Conservation (phyloP, 2,797 vertebrate species). For the Chelon auratus region DNA sequence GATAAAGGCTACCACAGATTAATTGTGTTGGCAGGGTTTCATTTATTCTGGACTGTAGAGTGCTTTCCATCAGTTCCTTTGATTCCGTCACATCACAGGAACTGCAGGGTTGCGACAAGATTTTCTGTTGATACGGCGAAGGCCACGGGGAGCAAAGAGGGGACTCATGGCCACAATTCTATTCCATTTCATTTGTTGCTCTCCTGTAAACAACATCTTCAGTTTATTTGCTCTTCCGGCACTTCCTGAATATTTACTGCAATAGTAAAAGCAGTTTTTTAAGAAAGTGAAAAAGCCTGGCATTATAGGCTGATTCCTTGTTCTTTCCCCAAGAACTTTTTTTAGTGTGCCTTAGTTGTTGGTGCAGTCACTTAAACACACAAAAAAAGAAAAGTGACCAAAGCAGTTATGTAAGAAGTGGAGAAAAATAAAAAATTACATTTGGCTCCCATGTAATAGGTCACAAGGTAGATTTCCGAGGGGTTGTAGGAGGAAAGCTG, state of each 20-base stretch:
- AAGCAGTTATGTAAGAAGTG: background rate
- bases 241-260: background rate
- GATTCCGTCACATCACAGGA: background rate
- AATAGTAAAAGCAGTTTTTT: background rate
- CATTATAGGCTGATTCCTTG: background rate
- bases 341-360: background rate
- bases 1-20: conserved; percentile 1
- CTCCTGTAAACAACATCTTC: background rate
- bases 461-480: too few relatives aligned
- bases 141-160: background rate
- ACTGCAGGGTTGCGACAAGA: background rate
- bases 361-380: too few relatives aligned
- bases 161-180: background rate
- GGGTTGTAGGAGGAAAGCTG: too few relatives aligned
- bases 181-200: background rate
- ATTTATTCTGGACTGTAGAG: conserved; percentile 8
- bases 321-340: background rate
- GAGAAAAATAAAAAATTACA: background rate
- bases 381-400: background rate
- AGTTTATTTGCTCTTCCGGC: conserved; percentile 1
- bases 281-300: background rate
- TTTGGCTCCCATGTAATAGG: too few relatives aligned
- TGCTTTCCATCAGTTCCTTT: background rate
- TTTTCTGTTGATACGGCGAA: conserved; percentile 1
- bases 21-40: background rate